Conservation (phyloP, 2,797 vertebrate genomes). For the Thaleichthys pacificus region DNA sequence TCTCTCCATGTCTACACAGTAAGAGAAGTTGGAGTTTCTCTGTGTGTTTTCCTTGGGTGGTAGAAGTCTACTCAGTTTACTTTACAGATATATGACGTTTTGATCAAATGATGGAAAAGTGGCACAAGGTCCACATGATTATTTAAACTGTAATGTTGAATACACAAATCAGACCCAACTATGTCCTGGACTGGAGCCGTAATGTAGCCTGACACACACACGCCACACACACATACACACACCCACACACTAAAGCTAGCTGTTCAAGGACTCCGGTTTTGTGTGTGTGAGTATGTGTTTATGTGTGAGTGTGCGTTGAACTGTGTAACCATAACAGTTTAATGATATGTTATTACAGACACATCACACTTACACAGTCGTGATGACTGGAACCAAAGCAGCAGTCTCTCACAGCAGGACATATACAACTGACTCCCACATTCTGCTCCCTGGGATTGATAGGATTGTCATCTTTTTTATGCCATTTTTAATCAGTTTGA, state of each 20-base stretch:
- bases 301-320: conserved; percentile 40
- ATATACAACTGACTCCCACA: background rate
- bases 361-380: conserved; percentile 64
- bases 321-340: conserved; percentile 77
- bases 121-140: conserved; percentile 62
- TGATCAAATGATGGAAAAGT: conserved; percentile 71
- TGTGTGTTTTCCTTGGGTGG: conserved; percentile 69
- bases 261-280: background rate
- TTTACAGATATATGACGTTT: conserved; percentile 63
- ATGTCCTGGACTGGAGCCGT: conserved; percentile 14
- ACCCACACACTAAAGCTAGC: conserved; percentile 1
- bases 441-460: too few species aligned
- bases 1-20: conserved; percentile 29
- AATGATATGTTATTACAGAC: conserved; percentile 74
- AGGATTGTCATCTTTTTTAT: too few species aligned
- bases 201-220: conserved; percentile 31
- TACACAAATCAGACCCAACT: conserved; percentile 68
- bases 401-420: background rate
- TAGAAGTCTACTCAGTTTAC: conserved; percentile 43
- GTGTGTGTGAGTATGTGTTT: conserved; percentile 3
- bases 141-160: conserved; percentile 74
- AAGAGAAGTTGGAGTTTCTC: conserved; percentile 45
- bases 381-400: conserved; percentile 49
- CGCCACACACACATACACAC: background rate
- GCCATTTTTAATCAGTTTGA: too few species aligned